Base-by-base conservation (phyloP, 1,140 invertebrate genomes). In the Lasaia peninsularis region DNA sequence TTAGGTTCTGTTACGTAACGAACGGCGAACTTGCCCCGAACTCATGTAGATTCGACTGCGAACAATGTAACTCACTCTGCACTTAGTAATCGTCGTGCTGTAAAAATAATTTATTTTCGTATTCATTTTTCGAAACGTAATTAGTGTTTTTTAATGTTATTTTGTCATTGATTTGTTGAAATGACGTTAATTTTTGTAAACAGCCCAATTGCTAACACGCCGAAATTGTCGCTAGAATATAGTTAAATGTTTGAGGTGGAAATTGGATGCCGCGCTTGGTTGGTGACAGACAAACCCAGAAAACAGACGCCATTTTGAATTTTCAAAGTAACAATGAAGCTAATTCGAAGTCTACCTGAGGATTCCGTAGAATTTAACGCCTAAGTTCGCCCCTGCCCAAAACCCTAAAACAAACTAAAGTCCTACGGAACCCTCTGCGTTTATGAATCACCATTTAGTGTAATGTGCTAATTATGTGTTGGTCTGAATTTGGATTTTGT, bases 401-500 rank as follows among this genome's bases (percentile, higher is more conserved):
- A 57, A 52, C 67, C 72, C 60, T 58, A 18, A 62, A 57, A 55
- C 32, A 40, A 55, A 59, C 59, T 50, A 56, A 61, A 57, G 59
- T 57, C 57, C 76, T 88, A 80, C 85, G 82, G 80, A 80, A 80
- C 71, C 77, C 81, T 88, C 81, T 63, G 65, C 64, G 69, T 71
- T 71, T 67, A 54, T 64, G 49, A 60, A 63, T 40, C 63, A 77
- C 73, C 74, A 80, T 74, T 75, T 88, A 88, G 85, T 85, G 81
- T 86, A 81, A 74, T 88, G 86, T 88, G 83, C 86, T 88, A 88
- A 86, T 88, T 86, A 81, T 84, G 83, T 88, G 85, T 86, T 81
- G 78, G 75, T 82, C 80, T 86, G 83, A 77, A 79, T 86, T 88
- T 88, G 81, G 70, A 78, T 84, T 86, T 84, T 88, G 80, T 88